Conservation (phyloP, 2,113 vertebrate species). For the Anseranas semipalmata region DNA sequence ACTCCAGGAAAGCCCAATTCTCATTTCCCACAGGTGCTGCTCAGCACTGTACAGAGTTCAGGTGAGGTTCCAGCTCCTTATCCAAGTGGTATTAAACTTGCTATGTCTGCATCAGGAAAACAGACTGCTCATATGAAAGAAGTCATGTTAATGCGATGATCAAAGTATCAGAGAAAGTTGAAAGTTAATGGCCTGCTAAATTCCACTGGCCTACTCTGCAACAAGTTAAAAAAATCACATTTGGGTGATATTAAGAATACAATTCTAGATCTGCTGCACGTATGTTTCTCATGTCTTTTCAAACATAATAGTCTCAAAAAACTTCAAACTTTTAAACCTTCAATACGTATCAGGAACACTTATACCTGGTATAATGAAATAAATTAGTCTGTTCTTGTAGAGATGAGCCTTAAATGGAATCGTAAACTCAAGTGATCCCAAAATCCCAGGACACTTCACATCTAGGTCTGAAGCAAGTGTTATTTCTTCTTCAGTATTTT, state of each 20-base stretch:
- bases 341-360: not conserved
- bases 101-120: not conserved
- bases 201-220: not conserved
- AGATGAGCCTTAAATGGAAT: not conserved
- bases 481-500: not conserved
- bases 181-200: not conserved
- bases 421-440: not conserved
- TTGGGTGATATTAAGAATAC: not conserved
- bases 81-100: not conserved
- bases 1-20: not conserved
- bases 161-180: not conserved
- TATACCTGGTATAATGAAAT: not conserved
- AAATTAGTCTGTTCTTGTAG: not conserved
- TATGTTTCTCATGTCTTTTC: not conserved
- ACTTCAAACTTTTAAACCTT: not conserved
- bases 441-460: not conserved
- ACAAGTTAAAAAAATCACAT: not conserved
- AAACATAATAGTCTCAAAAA: not conserved
- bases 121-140: not conserved
- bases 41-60: not conserved
- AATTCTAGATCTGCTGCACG: not conserved
- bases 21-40: too few species aligned
- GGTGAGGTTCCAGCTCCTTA: not conserved
- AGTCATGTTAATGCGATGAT: not conserved
- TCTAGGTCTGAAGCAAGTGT: not conserved